Percentiles rank a stretch among this genome's conserved stretches.
These are phyloP conservation scores for Calcarius lapponicus DNA, from an alignment of 2,797 vertebrate species.

Conservation along the genomic window DNA sequence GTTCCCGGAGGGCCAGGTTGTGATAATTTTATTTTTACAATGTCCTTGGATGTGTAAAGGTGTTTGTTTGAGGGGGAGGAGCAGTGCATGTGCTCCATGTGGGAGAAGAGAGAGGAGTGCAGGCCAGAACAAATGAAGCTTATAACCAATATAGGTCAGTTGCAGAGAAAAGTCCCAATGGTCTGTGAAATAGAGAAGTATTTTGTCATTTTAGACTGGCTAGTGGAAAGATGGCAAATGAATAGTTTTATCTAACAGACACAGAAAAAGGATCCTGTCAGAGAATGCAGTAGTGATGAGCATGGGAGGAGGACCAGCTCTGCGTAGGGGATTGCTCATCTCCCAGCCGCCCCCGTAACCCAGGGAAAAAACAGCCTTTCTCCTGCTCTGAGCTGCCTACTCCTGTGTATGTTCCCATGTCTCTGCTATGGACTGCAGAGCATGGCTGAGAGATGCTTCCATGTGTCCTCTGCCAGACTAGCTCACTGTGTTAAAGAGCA, in stretches of 20 bases:
- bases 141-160: conserved; percentile 74
- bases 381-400: not conserved
- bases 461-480: not conserved
- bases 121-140: conserved; percentile 63
- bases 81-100: conserved; percentile 40
- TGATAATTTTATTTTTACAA: conserved; percentile 81
- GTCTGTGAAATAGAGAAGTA: conserved; percentile 40
- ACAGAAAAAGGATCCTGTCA: not conserved
- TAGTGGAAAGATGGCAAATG: conserved; percentile 9
- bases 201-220: conserved; percentile 22
- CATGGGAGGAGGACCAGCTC: not conserved
- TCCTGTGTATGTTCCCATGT: not conserved
- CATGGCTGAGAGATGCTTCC: not conserved
- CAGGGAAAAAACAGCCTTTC: not conserved
- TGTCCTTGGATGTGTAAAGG: conserved; percentile 76
- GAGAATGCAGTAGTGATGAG: not conserved
- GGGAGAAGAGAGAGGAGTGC: conserved; percentile 55
- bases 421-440: not conserved
- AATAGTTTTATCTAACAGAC: not conserved
- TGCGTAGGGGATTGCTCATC: not conserved
- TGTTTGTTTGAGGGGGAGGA: conserved; percentile 71
- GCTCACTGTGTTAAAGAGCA: not conserved
- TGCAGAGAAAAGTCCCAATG: conserved; percentile 46
- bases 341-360: not conserved
- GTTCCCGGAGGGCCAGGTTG: conserved; percentile 70